These are phyloP conservation scores for Arnoldichthys spilopterus DNA, from an alignment of 2,797 vertebrate species.

Conservation along the genomic window DNA sequence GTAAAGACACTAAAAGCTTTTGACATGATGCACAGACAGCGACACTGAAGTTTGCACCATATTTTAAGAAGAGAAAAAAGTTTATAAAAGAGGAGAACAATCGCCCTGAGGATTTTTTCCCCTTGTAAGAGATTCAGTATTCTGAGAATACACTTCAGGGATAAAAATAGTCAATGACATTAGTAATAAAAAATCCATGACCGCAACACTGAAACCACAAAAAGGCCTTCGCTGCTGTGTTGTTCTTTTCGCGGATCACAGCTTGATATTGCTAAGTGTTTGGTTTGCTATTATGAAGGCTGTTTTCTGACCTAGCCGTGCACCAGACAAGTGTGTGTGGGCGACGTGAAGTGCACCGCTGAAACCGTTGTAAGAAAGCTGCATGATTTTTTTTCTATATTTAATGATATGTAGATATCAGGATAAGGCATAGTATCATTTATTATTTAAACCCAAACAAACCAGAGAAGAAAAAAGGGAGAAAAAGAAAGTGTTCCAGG, in stretches of 20 bases:
- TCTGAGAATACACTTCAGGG: constrained; percentile 77
- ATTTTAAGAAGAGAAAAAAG: constrained; percentile 3
- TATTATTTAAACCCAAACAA: constrained; percentile 63
- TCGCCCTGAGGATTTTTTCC: constrained; percentile 59
- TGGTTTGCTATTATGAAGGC: constrained; percentile 60
- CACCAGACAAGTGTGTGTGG: constrained; percentile 57
- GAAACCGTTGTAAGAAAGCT: constrained; percentile 50
- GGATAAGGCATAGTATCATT: constrained; percentile 56
- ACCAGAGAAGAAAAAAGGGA: constrained; percentile 46
- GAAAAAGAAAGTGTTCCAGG: constrained; percentile 24
- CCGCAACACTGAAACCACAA: constrained; percentile 64
- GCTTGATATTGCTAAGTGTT: constrained; percentile 64
- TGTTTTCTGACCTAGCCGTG: constrained; percentile 65
- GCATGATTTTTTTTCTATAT: constrained; percentile 51
- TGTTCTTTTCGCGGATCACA: constrained; percentile 50
- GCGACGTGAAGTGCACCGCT: constrained; percentile 62
- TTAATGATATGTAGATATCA: constrained; percentile 55
- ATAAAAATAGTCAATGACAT: constrained; percentile 63
- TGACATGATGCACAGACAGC: background rate
- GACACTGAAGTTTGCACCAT: background rate
- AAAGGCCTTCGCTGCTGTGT: constrained; percentile 28
- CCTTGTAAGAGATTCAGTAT: constrained; percentile 72
- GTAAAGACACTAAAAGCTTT: background rate
- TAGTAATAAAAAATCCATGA: constrained; percentile 70
- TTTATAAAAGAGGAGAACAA: background rate